phyloP scores from a whole-genome alignment of 2,797 vertebrate genomes.

The Austrolebias charrua region DNA sequence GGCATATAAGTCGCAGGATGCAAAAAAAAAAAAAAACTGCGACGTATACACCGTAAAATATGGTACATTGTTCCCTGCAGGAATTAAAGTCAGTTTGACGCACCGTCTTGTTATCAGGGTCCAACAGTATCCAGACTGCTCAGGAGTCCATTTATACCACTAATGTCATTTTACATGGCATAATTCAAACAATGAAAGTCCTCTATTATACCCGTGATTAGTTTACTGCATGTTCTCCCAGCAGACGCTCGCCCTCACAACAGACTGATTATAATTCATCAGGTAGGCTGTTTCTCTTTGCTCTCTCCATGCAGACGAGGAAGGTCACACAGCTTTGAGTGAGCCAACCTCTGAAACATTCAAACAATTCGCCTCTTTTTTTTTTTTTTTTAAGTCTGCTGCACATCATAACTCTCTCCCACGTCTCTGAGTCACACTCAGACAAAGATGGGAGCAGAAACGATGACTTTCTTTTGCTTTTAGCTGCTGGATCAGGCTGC shows the following conservation, averaged over 20 bases:
- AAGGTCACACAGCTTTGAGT: slow-evolving; percentile 62
- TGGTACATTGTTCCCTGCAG: not conserved
- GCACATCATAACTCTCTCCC: slow-evolving; percentile 25
- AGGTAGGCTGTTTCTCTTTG: slow-evolving; percentile 54
- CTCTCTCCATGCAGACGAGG: slow-evolving; percentile 52
- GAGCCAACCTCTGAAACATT: slow-evolving; percentile 53
- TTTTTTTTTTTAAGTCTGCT: slow-evolving; percentile 17
- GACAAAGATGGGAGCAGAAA: slow-evolving; percentile 2
- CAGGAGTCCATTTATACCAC: slow-evolving; percentile 10
- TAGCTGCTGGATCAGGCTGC: slow-evolving; percentile 13
- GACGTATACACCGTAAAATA: no score
- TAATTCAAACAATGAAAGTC: slow-evolving; percentile 32
- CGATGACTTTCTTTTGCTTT: slow-evolving; percentile 1
- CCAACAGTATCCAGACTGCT: slow-evolving; percentile 10
- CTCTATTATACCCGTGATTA: slow-evolving; percentile 45
- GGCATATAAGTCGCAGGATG: no score
- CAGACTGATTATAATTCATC: slow-evolving; percentile 67
- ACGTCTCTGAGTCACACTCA: slow-evolving; percentile 39
- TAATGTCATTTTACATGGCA: slow-evolving; percentile 53
- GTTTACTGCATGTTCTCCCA: slow-evolving; percentile 55
- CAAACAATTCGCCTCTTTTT: slow-evolving; percentile 53
- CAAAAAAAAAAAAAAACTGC: no score
- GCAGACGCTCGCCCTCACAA: slow-evolving; percentile 53
- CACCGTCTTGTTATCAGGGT: slow-evolving; percentile 7
- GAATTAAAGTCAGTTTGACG: slow-evolving; percentile 11